Base-by-base conservation (phyloP, 2,797 vertebrate genomes). In the Echeneis naucrates region DNA sequence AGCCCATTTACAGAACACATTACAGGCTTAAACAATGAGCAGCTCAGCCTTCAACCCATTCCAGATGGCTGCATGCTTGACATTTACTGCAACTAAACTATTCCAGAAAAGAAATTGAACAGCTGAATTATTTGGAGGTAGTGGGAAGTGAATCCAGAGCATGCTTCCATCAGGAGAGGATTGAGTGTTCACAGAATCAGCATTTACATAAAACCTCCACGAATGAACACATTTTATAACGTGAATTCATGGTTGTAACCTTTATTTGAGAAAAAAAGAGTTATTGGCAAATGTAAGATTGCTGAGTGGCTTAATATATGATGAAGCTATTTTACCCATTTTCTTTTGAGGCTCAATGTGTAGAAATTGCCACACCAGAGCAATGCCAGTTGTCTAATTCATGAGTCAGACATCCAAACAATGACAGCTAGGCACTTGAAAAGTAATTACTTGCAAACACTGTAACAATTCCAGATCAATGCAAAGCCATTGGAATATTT, bases 1-100 rank as follows among this genome's bases (percentile, higher is more conserved):
- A 73, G 30, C 2, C 24, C 68, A 69, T 81, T 84, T 68, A 64
- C 54, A 50, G 53, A 79, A 69, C n/a, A 53, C 70, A 80, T 67
- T 67, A 80, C 37, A 38, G 40, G 58, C 44, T 68, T 42, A 45
- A 63, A 65, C 74, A 74, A 74, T 53, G 63, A 76, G 57, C 69
- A 14, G 66, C 62, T 78, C 44, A 56, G 74, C 60, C 68, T 62
- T 78, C 67, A 73, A 47, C 81, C 12, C 19, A 58, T 44, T 59
- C 47, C 23, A 27, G 61, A 64, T 64, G 7, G 23, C 42, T 58
- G 48, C 53, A 53, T 24, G 68, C 19, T 40, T 64, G 61, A 68
- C 67, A 76, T 71, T 75, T 38, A 75, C 37, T 55, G 61, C 47
- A 30, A 62, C 45, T 55, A 51, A 67, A 77, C 60, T 68, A 68